Evolutionary conservation across 2,888 invertebrate species (phyloP).

Genomic region (Drosophila flavopinicola): DNA sequence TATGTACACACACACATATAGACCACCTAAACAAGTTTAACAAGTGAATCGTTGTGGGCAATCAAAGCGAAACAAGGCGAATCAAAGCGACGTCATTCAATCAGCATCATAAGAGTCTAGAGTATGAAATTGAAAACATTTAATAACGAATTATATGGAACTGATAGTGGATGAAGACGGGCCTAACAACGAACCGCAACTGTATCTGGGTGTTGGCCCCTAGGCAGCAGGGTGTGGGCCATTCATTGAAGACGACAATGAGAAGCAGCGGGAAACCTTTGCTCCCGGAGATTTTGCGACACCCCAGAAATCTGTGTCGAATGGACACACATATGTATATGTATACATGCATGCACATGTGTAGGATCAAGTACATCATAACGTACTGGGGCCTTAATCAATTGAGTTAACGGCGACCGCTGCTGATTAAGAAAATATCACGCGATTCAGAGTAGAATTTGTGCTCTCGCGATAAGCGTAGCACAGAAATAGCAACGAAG

Average conservation of each 20-base stretch:
- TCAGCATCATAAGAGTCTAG: constrained; percentile 6
- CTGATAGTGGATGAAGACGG: constrained; percentile 23
- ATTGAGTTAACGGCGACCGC: constrained; percentile 59
- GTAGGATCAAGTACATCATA: constrained; percentile 36
- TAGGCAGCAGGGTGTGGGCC: constrained; percentile 17
- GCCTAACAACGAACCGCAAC: constrained; percentile 18
- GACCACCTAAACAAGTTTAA: neutral
- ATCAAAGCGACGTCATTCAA: constrained; percentile 25
- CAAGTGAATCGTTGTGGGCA: neutral
- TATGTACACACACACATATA: neutral
- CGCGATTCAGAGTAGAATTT: constrained; percentile 79
- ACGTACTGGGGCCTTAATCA: constrained; percentile 64
- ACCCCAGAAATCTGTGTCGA: constrained; percentile 58
- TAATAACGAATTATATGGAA: neutral
- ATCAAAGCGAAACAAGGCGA: neutral
- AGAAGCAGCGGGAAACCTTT: constrained; percentile 62
- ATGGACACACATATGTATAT: constrained; percentile 12
- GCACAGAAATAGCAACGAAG: constrained; percentile 23
- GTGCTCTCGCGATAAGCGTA: constrained; percentile 56
- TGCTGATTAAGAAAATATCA: constrained; percentile 78
- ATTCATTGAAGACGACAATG: constrained; percentile 56
- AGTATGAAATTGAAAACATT: constrained; percentile 4
- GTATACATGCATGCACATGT: constrained; percentile 14
- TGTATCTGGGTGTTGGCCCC: constrained; percentile 3
- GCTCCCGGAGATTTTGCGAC: constrained; percentile 76